A percentile compares a stretch with the other conserved stretches of the same genome.
Conservation (phyloP, 2,797 vertebrate species). For the Arrhamphus sclerolepis region DNA sequence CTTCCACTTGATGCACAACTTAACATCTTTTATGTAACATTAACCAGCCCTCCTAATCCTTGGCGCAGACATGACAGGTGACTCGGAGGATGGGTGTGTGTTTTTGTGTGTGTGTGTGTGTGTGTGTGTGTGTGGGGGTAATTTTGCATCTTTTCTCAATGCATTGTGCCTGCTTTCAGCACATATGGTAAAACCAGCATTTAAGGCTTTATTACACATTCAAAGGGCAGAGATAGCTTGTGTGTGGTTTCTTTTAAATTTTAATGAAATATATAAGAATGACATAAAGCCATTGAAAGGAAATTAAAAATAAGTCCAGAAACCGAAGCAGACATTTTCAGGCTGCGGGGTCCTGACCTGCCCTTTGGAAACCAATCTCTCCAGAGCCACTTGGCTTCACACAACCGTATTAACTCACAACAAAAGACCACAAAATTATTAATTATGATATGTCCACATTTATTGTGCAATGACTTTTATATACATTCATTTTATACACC, state of each 20-base stretch:
- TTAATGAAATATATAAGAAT: conserved; percentile 57
- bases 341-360: conserved; percentile 19
- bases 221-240: conserved; percentile 39
- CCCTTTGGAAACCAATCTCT: conserved; percentile 44
- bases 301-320: conserved; percentile 33
- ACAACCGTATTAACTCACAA: conserved; percentile 8
- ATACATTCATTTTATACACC: conserved; percentile 82
- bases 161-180: conserved; percentile 42
- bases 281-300: conserved; percentile 50
- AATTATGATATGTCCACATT: conserved; percentile 78
- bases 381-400: conserved; percentile 30
- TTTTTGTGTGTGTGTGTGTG: too few species aligned
- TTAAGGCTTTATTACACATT: conserved; percentile 56
- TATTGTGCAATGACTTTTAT: conserved; percentile 84
- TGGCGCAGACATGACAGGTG: conserved; percentile 59
- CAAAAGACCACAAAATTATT: conserved; percentile 49
- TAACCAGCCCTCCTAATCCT: conserved; percentile 30
- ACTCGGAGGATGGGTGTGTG: neutral
- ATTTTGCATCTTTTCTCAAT: conserved; percentile 24
- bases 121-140: too few species aligned
- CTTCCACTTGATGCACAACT: conserved; percentile 58
- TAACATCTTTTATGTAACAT: conserved; percentile 64
- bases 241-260: conserved; percentile 58
- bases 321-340: conserved; percentile 41
- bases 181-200: conserved; percentile 31